Evolutionary conservation across 2,113 vertebrate genomes (phyloP), one percentile per base, ranked within the genome.

Genomic region (Psittacus erithacus): DNA sequence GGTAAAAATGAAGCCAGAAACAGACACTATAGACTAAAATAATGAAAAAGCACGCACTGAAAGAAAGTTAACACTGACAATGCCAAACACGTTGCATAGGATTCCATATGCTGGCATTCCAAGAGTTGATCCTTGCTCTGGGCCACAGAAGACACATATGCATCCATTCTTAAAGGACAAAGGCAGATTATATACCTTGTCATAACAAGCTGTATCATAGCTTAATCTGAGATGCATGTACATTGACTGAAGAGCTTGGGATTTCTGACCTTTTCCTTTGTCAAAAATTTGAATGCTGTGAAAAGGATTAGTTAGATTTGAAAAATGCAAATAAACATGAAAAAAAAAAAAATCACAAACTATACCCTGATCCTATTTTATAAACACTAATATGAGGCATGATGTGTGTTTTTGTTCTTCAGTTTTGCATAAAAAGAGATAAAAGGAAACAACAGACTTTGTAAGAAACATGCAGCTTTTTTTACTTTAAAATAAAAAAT

Each of bases 401-500:
- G 6, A 11, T 28, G 9, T 8, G 27, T 6, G 3, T 2, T 35
- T 65, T 84, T 28, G n/a, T 69, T 69, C 22, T 81, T 53, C n/a
- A 69, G 19, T 84, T 84, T 71, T 79, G 49, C n/a, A 46, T 28
- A 70, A 15, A 75, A 75, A 84, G 19, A 80, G 7, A 65, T 33
- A 9, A 10, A 97, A 93, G 57, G 83, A 92, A 69, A 59, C 63
- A 95, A 27, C 0, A 93, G 33, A 55, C 80, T 24, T 50, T 7
- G 0, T 90, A 94, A 57, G 57, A 97, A 96, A 78, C 53, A 50
- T 38, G 25, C 27, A 43, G 9, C 22, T 44, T 4, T 27, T 90
- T 95, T 95, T 96, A 92, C 18, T 94, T 79, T 27, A 89, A 94
- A 95, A 86, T 95, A 95, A 80, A 84, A 90, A 92, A n/a, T 79